phyloP scores from a whole-genome alignment of 1,140 invertebrate species.

The Subanguina moxae region DNA sequence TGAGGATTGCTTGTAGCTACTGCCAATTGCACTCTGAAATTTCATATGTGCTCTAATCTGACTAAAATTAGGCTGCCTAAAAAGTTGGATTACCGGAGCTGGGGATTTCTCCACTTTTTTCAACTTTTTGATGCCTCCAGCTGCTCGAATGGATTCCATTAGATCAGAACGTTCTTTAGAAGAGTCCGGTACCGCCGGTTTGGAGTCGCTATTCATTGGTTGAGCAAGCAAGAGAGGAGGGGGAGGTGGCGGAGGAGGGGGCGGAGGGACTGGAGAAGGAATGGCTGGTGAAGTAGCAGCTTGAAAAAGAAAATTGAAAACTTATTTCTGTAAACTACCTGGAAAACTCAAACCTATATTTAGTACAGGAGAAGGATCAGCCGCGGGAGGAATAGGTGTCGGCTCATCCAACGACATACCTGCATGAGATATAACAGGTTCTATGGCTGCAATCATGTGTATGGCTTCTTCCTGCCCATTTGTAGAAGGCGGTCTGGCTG shows the following conservation, averaged over 20 bases:
- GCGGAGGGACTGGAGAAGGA: not conserved
- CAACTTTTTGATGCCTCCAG: constrained; percentile 31
- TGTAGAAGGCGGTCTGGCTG: too few relatives aligned
- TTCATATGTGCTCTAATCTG: not conserved
- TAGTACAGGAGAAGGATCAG: too few relatives aligned
- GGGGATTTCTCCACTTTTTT: constrained; percentile 18
- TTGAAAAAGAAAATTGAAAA: too few relatives aligned
- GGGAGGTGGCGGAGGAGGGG: constrained; percentile 34
- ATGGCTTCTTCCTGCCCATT: too few relatives aligned
- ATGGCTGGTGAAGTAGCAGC: not conserved
- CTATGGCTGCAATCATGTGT: too few relatives aligned
- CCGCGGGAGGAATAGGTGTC: too few relatives aligned
- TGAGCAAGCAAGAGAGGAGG: constrained; percentile 29
- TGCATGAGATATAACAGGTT: too few relatives aligned
- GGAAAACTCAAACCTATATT: too few relatives aligned
- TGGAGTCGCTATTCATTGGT: constrained; percentile 18
- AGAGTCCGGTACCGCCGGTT: constrained; percentile 8
- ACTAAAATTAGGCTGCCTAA: too few relatives aligned
- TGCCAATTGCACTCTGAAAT: not conserved
- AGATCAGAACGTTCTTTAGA: constrained; percentile 27
- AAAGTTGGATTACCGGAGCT: constrained; percentile 3
- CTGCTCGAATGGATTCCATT: constrained; percentile 39
- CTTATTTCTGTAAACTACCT: too few relatives aligned
- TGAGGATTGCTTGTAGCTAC: not conserved
- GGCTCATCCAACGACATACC: too few relatives aligned